phyloP scores from a whole-genome alignment of 2,113 vertebrate genomes.

The Lophotis ruficrista region DNA sequence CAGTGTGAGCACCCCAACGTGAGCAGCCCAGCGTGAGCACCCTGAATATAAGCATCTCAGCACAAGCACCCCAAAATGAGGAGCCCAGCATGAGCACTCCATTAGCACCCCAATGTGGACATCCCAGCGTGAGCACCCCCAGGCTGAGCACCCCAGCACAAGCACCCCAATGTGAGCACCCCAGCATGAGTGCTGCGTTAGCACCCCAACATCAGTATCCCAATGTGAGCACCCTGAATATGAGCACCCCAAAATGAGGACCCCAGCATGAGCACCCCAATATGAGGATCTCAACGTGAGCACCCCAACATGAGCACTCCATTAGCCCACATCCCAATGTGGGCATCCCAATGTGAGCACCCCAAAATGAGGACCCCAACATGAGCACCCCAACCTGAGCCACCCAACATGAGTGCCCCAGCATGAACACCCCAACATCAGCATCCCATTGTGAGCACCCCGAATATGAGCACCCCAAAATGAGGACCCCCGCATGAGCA shows the following conservation, averaged over 20 bases:
- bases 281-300: background rate
- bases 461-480: background rate
- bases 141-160: too few species aligned
- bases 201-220: rapidly evolving
- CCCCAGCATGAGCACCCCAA: background rate
- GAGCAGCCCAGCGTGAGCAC: too few species aligned
- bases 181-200: too few species aligned
- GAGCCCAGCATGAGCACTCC: background rate
- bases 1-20: rapidly evolving
- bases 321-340: rapidly evolving
- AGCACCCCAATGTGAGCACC: background rate
- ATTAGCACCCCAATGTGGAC: background rate
- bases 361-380: rapidly evolving
- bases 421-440: too few species aligned
- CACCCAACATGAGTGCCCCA: too few species aligned
- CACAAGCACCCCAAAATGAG: background rate
- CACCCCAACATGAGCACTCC: rapidly evolving
- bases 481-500: background rate
- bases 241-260: too few species aligned
- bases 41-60: background rate
- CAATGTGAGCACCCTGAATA: background rate
- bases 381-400: background rate
- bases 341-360: rapidly evolving
- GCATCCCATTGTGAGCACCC: too few species aligned
- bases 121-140: too few species aligned